Conservation (phyloP, 2,888 invertebrate species). For the Reticulitermes lucifugus region DNA sequence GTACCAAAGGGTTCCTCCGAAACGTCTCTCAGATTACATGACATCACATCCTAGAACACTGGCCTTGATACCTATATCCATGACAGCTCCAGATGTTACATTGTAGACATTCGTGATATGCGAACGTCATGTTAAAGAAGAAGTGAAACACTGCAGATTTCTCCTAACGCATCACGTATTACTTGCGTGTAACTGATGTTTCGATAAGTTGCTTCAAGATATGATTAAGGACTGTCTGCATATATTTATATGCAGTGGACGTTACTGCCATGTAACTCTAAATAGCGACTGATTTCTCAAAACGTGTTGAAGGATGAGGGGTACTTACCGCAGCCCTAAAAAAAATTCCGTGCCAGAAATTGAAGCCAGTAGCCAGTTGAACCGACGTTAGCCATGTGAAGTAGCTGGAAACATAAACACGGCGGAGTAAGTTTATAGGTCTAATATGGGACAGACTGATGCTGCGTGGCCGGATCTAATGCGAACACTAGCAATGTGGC, state of each 20-base stretch:
- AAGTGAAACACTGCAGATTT: no score
- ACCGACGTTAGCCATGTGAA: slow-evolving; percentile 9
- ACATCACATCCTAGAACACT: no score
- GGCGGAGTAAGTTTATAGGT: slow-evolving; percentile 28
- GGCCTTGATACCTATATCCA: no score
- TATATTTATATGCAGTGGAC: no score
- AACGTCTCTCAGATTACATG: no score
- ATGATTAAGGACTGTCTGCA: neutral
- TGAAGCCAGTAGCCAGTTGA: slow-evolving; percentile 16
- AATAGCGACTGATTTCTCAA: no score
- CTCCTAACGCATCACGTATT: neutral
- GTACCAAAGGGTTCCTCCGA: no score
- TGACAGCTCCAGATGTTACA: no score
- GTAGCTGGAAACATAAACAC: slow-evolving; percentile 22
- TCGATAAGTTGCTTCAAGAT: neutral
- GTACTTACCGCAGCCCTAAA: neutral
- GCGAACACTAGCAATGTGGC: neutral
- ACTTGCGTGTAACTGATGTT: neutral
- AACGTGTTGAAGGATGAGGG: neutral
- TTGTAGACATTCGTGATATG: no score
- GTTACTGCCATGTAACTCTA: no score
- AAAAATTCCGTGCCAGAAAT: neutral
- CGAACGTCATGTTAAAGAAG: no score
- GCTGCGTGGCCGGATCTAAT: neutral
- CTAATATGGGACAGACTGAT: neutral